phyloP scores from a whole-genome alignment of 2,113 vertebrate genomes.

The Pollimyrus isidori region DNA sequence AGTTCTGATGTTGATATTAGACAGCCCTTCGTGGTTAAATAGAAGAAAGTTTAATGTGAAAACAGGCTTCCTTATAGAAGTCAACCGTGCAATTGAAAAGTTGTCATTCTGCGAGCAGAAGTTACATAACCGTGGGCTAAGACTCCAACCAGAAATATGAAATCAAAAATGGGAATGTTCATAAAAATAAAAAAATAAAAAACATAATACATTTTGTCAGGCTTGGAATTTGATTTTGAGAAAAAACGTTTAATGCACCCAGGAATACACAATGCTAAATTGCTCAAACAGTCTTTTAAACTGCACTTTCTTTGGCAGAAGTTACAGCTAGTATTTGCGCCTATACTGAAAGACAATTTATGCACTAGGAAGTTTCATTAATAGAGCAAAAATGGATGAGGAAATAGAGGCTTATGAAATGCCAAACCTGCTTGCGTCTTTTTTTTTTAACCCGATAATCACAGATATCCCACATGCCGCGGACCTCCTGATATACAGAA shows the following conservation, averaged over 20 bases:
- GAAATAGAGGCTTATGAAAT: background rate
- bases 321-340: background rate
- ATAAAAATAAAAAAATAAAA: background rate
- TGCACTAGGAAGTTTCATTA: background rate
- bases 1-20: background rate
- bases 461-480: background rate
- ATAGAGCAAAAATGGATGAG: background rate
- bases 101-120: background rate
- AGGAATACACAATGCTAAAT: background rate
- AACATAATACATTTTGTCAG: background rate
- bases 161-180: background rate
- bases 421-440: background rate
- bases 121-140: background rate
- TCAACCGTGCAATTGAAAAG: background rate
- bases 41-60: background rate
- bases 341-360: background rate
- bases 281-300: background rate
- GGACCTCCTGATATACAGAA: background rate
- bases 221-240: background rate
- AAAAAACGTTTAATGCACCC: background rate
- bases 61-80: background rate
- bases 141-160: background rate
- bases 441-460: background rate
- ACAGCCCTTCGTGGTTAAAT: background rate
- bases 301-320: background rate